phyloP scores from a whole-genome alignment of 2,797 vertebrate species.

The Cuniculus paca region DNA sequence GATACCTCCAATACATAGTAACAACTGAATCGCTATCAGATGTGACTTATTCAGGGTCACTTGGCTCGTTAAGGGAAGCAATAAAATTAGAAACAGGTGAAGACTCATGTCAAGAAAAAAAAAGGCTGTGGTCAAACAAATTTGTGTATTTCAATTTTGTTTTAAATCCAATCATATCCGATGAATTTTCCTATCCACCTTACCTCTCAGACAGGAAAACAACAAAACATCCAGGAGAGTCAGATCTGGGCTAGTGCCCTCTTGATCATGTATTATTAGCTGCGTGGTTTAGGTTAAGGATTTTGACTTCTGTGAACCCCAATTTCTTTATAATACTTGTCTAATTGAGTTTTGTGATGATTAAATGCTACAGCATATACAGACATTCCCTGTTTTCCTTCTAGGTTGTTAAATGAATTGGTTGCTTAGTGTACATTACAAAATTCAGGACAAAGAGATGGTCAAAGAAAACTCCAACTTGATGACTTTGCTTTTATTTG shows the following conservation, averaged over 20 bases:
- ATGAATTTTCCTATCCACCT: not conserved
- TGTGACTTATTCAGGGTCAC: not conserved
- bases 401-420: not conserved
- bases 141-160: slow-evolving; percentile 59
- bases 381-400: not conserved
- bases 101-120: slow-evolving; percentile 25
- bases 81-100: not conserved
- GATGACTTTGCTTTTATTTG: not conserved
- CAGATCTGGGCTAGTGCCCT: not conserved
- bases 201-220: not conserved
- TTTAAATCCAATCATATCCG: not conserved
- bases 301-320: not conserved
- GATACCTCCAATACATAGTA: not conserved
- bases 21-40: not conserved
- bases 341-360: not conserved
- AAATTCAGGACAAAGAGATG: not conserved
- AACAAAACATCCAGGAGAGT: not conserved
- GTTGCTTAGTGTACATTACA: not conserved
- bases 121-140: not conserved
- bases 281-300: not conserved
- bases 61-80: not conserved
- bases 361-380: not conserved
- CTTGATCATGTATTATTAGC: not conserved
- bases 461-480: not conserved
- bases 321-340: not conserved